These are phyloP conservation scores for Drosophila seguyi DNA, from an alignment of 1,140 invertebrate species.

Conservation along the genomic window DNA sequence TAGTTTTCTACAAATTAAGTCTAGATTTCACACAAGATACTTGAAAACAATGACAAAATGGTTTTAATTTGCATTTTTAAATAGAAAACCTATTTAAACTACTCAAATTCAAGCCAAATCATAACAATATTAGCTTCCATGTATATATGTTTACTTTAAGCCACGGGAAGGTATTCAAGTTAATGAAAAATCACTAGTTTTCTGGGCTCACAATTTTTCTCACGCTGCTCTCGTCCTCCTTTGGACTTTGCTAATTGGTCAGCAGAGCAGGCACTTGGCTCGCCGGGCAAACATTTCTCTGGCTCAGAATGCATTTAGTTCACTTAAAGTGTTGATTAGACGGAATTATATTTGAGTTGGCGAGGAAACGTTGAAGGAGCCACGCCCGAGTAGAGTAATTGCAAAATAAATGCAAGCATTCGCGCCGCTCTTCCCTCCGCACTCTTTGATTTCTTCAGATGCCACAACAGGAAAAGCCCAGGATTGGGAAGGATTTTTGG, in stretches of 20 bases:
- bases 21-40: neutral
- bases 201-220: constrained; percentile 17
- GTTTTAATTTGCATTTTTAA: too few relatives aligned
- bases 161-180: neutral
- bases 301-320: constrained; percentile 53
- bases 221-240: constrained; percentile 26
- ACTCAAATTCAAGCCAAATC: neutral
- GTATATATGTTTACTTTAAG: neutral
- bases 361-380: constrained; percentile 21
- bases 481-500: neutral
- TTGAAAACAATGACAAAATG: neutral
- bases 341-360: constrained; percentile 37
- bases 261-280: constrained; percentile 45
- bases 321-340: constrained; percentile 48
- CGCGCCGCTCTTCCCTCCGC: constrained; percentile 24
- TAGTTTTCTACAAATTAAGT: neutral
- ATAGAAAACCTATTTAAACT: neutral
- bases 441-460: constrained; percentile 35
- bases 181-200: neutral
- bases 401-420: constrained; percentile 59
- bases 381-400: constrained; percentile 61
- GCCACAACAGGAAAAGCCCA: constrained; percentile 16
- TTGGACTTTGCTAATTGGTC: constrained; percentile 66
- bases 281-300: constrained; percentile 13
- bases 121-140: neutral